Evolutionary conservation across 2,888 invertebrate species (phyloP).

Genomic region (Diaperis boleti): DNA sequence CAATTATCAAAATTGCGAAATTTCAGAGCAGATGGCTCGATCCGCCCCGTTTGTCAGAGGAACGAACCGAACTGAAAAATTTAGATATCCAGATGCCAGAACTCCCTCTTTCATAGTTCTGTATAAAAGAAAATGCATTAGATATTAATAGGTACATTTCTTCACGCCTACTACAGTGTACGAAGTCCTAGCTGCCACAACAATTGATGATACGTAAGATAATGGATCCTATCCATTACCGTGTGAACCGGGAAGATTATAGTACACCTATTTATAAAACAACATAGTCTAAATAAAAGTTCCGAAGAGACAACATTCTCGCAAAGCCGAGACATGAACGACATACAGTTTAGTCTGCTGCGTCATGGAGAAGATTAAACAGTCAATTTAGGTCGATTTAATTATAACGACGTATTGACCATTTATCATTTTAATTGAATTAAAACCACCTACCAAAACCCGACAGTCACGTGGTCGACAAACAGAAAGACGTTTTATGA

Average conservation of each 20-base stretch:
- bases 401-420: conserved; percentile 22
- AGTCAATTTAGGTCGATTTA: conserved; percentile 23
- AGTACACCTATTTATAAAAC: conserved; percentile 8
- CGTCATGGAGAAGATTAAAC: conserved; percentile 2
- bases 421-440: conserved; percentile 35
- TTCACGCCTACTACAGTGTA: conserved; percentile 16
- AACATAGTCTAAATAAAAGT: not conserved
- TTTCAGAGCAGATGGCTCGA: conserved; percentile 14
- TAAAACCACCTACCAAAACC: conserved; percentile 12
- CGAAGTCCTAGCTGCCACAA: conserved; percentile 8
- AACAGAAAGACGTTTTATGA: conserved; percentile 1
- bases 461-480: conserved; percentile 17
- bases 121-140: conserved; percentile 14
- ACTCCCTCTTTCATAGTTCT: conserved; percentile 8
- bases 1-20: conserved; percentile 15
- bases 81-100: not conserved
- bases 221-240: conserved; percentile 11
- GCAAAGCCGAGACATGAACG: not conserved
- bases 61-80: conserved; percentile 7
- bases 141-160: conserved; percentile 29
- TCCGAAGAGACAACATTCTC: not conserved
- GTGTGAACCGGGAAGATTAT: conserved; percentile 1
- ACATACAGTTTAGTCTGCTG: not conserved
- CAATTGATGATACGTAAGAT: conserved; percentile 25
- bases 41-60: conserved; percentile 18